phyloP scores from a whole-genome alignment of 2,113 vertebrate species.

The Halcyon malimbica region DNA sequence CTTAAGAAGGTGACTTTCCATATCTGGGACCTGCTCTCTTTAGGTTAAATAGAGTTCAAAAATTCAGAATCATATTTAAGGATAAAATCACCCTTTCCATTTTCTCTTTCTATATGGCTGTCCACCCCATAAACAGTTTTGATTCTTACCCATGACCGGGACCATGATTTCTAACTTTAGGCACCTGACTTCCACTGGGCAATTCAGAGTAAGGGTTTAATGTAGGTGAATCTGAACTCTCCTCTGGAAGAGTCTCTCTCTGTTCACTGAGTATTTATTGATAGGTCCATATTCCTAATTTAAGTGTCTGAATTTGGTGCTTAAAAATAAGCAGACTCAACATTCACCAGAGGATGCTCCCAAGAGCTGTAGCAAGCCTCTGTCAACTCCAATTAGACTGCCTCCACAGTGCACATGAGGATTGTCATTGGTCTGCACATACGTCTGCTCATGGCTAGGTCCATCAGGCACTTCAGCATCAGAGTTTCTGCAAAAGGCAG shows the following conservation, averaged over 20 bases:
- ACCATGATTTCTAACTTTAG: background rate
- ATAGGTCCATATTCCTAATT: background rate
- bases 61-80: background rate
- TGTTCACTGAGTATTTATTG: background rate
- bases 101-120: background rate
- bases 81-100: background rate
- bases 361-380: background rate
- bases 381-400: background rate
- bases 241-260: background rate
- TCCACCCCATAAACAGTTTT: background rate
- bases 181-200: background rate
- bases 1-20: background rate
- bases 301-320: background rate
- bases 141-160: background rate
- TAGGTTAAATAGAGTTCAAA: background rate
- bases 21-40: background rate
- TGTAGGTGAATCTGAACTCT: background rate
- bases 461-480: background rate
- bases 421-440: background rate
- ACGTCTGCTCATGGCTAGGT: background rate
- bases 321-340: background rate
- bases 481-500: background rate
- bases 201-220: background rate
- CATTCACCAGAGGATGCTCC: background rate
- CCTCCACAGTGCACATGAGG: background rate